phyloP scores from a whole-genome alignment of 1,140 invertebrate genomes.

The Dreissena polymorpha region DNA sequence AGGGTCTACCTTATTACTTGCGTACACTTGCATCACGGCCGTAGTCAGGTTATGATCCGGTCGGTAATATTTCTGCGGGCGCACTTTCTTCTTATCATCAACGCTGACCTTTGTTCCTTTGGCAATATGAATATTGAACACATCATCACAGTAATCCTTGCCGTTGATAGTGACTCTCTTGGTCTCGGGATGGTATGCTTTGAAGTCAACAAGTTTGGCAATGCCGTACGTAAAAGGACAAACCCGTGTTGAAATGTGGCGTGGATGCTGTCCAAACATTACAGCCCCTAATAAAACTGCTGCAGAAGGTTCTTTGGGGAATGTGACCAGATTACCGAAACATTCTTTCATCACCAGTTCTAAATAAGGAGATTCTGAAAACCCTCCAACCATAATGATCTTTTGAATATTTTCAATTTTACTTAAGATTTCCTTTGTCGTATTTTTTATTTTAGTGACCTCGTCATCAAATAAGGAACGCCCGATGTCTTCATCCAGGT shows the following conservation, averaged over 20 bases:
- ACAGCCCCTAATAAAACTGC: slow-evolving; percentile 28
- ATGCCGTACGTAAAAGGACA: slow-evolving; percentile 40
- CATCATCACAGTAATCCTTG: slow-evolving; percentile 21
- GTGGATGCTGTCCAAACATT: slow-evolving; percentile 23
- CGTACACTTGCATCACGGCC: slow-evolving; percentile 58
- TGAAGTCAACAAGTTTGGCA: slow-evolving; percentile 19
- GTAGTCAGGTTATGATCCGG: slow-evolving; percentile 11
- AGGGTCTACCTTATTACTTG: slow-evolving; percentile 36
- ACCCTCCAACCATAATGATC: slow-evolving; percentile 38
- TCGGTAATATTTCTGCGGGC: slow-evolving; percentile 53
- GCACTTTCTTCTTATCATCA: slow-evolving; percentile 15
- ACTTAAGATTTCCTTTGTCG: not conserved
- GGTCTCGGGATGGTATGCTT: slow-evolving; percentile 3
- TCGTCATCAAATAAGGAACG: slow-evolving; percentile 7
- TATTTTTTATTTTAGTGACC: not conserved
- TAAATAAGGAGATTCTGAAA: slow-evolving; percentile 21
- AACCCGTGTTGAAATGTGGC: not conserved
- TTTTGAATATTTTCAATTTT: slow-evolving; percentile 1
- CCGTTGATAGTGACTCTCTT: slow-evolving; percentile 18
- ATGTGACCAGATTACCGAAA: slow-evolving; percentile 5
- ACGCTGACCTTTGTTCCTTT: slow-evolving; percentile 25
- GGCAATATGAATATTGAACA: slow-evolving; percentile 36
- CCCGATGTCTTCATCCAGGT: not conserved
- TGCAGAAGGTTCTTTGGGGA: slow-evolving; percentile 25
- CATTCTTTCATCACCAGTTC: slow-evolving; percentile 9